Conservation (phyloP, 2,888 invertebrate species). For the Melanophora roralis region DNA sequence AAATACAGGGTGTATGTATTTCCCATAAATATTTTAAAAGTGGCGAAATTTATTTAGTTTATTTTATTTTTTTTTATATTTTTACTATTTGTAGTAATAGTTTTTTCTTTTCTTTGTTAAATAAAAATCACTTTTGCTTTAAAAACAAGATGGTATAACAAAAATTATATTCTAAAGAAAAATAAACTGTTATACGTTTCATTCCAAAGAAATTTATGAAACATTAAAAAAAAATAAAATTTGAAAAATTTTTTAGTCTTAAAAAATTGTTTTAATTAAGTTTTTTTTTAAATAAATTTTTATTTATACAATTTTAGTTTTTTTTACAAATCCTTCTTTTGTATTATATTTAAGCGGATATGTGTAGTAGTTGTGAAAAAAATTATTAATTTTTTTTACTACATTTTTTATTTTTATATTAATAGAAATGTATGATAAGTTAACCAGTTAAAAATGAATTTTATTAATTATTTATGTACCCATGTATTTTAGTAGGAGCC, state of each 20-base stretch:
- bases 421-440: slow-evolving; percentile 16
- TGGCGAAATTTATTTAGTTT: too few species aligned
- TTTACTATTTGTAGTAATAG: neutral
- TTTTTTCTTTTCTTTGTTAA: neutral
- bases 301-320: neutral
- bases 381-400: slow-evolving; percentile 24
- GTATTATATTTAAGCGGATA: slow-evolving; percentile 3
- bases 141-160: slow-evolving; percentile 70
- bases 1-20: too few species aligned
- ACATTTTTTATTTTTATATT: slow-evolving; percentile 37
- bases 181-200: slow-evolving; percentile 68
- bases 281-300: neutral
- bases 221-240: slow-evolving; percentile 12
- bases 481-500: slow-evolving; percentile 77
- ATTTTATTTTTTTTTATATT: too few species aligned
- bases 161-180: slow-evolving; percentile 48
- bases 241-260: slow-evolving; percentile 7
- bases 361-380: slow-evolving; percentile 23
- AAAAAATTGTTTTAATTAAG: slow-evolving; percentile 5
- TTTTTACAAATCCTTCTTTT: slow-evolving; percentile 7
- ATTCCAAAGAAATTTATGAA: slow-evolving; percentile 75
- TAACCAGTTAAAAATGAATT: slow-evolving; percentile 47
- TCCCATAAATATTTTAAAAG: too few species aligned
- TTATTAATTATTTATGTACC: slow-evolving; percentile 69
- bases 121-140: slow-evolving; percentile 53